These are phyloP conservation scores for Urocolius indicus DNA, from an alignment of 2,113 vertebrate genomes.

Conservation along the genomic window DNA sequence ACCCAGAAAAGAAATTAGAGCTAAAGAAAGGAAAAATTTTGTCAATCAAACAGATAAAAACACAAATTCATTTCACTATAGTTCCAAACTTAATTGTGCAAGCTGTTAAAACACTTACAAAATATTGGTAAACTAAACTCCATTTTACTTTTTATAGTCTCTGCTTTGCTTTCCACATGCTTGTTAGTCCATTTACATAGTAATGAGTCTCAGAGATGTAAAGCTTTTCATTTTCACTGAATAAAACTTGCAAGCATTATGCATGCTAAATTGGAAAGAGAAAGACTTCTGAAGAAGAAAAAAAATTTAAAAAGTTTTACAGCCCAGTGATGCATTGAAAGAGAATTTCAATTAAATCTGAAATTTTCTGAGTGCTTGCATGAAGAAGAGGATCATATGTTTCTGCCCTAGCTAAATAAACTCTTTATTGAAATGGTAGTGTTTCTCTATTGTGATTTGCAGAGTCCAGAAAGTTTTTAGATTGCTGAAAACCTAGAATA, in stretches of 20 bases:
- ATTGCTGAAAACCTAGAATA: neutral
- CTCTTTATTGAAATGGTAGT: neutral
- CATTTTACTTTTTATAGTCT: constrained; percentile 55
- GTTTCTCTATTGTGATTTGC: neutral
- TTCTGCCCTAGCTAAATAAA: neutral
- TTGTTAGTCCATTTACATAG: constrained; percentile 69
- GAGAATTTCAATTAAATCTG: constrained; percentile 16
- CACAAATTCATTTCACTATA: constrained; percentile 9
- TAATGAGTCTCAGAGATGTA: constrained; percentile 55
- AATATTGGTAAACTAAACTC: constrained; percentile 61
- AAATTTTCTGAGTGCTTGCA: neutral
- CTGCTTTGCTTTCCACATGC: constrained; percentile 31
- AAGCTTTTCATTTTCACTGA: constrained; percentile 65
- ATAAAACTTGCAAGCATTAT: constrained; percentile 50
- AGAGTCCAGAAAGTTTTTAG: neutral
- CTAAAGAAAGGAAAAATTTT: constrained; percentile 35
- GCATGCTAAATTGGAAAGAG: constrained; percentile 35
- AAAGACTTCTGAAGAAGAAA: neutral
- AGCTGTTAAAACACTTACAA: constrained; percentile 64
- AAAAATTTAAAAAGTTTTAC: neutral
- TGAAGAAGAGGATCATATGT: neutral
- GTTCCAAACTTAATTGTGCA: constrained; percentile 51
- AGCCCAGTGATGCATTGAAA: neutral
- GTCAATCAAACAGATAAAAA: constrained; percentile 45
- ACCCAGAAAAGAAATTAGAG: constrained; percentile 32